Conservation (phyloP, 2,888 invertebrate species). For the Brachylomia viminalis region DNA sequence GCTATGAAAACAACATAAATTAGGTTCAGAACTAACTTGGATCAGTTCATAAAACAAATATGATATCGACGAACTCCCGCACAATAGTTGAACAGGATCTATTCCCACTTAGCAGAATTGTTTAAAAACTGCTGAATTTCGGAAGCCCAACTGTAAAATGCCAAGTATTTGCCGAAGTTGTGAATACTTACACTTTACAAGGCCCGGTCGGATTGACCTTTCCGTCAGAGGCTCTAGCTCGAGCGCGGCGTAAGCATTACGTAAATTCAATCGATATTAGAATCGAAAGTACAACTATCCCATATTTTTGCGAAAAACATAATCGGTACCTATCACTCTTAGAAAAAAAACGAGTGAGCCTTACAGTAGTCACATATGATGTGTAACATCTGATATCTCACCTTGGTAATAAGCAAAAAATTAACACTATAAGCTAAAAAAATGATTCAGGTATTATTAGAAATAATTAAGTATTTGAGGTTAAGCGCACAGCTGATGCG, state of each 20-base stretch:
- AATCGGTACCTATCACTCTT: no score
- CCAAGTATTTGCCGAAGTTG: constrained; percentile 27
- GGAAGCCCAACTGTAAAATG: constrained; percentile 30
- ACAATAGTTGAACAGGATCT: background rate
- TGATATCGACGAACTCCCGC: no score
- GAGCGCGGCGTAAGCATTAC: background rate
- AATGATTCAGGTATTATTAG: no score
- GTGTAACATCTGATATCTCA: no score
- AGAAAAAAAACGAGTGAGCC: no score
- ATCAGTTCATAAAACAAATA: background rate
- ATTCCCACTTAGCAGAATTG: constrained; percentile 26
- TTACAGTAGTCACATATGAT: no score
- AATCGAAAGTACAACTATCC: background rate
- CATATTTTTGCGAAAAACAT: background rate
- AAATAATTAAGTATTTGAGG: no score
- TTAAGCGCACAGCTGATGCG: no score
- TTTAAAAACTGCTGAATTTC: constrained; percentile 43
- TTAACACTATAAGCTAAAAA: no score
- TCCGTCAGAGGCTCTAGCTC: background rate
- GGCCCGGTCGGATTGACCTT: constrained; percentile 19
- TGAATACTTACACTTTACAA: constrained; percentile 31
- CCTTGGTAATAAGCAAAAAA: no score
- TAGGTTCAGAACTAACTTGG: background rate
- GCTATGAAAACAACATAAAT: background rate
- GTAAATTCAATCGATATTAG: background rate